Evolutionary conservation across 2,113 vertebrate genomes (phyloP).

Genomic region (Xenopus borealis): DNA sequence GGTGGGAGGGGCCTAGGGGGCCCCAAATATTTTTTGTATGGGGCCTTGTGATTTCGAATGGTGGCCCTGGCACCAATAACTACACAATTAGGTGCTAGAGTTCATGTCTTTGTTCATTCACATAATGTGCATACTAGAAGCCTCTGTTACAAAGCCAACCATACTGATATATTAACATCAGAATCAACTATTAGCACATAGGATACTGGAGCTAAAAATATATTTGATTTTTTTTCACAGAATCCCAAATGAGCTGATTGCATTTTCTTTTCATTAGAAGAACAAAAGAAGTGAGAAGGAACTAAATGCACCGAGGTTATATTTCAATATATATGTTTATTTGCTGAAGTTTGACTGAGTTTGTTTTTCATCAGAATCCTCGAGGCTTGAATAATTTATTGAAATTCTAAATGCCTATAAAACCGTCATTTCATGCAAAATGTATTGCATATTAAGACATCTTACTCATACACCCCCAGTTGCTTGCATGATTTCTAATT

Average conservation of each 20-base stretch:
- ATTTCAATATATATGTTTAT: constrained; percentile 2
- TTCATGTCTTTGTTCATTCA: no score
- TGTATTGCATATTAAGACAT: constrained; percentile 3
- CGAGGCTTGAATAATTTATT: constrained; percentile 10
- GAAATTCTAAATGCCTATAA: constrained; percentile 17
- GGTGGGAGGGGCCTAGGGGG: no score
- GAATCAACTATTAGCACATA: no score
- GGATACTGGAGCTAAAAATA: no score
- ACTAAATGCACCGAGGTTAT: neutral
- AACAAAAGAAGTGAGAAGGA: neutral
- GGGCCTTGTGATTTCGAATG: no score
- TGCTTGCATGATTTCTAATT: neutral
- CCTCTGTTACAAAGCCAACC: no score
- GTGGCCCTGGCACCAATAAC: no score
- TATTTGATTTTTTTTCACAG: no score
- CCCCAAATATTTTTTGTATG: no score
- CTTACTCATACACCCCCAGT: neutral
- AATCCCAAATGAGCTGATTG: neutral
- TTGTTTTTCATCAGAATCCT: neutral
- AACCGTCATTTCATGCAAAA: constrained; percentile 5
- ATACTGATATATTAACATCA: no score
- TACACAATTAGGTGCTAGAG: no score
- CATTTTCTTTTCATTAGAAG: neutral
- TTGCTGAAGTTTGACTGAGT: neutral
- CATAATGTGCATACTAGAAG: no score